Evolutionary conservation across 53 echinoderm and acorn worm species (phyloP).

Genomic region (Paracentrotus lividus): DNA sequence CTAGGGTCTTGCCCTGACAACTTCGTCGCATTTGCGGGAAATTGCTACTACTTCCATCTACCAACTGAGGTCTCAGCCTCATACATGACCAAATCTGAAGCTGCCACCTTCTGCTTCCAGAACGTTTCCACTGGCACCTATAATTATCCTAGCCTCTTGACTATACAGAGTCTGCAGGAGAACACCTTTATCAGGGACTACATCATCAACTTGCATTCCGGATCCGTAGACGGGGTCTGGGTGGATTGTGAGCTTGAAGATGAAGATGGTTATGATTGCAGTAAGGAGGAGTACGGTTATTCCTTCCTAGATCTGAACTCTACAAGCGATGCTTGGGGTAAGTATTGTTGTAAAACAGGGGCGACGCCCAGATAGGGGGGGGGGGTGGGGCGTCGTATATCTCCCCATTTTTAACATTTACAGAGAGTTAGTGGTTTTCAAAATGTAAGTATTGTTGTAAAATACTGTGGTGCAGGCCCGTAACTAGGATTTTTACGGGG

Average conservation of each 20-base stretch:
- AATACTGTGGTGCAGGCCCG: no score
- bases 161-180: neutral
- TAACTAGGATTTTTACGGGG: no score
- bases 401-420: no score
- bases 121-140: neutral
- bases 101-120: neutral
- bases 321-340: no score
- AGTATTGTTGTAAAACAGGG: no score
- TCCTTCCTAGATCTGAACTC: no score
- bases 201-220: neutral
- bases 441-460: no score
- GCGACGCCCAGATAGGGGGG: no score
- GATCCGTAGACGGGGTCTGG: neutral
- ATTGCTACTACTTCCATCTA: conserved; percentile 3
- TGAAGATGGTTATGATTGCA: conserved; percentile 11
- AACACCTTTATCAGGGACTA: neutral
- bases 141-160: neutral
- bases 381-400: no score
- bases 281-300: neutral
- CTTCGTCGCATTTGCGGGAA: neutral
- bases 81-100: neutral
- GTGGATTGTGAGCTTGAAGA: neutral
- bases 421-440: no score
- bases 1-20: neutral
- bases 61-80: neutral